Evolutionary conservation across 2,888 invertebrate genomes (phyloP), one percentile per base, ranked within the genome.

Genomic region (Pomacea canaliculata): DNA sequence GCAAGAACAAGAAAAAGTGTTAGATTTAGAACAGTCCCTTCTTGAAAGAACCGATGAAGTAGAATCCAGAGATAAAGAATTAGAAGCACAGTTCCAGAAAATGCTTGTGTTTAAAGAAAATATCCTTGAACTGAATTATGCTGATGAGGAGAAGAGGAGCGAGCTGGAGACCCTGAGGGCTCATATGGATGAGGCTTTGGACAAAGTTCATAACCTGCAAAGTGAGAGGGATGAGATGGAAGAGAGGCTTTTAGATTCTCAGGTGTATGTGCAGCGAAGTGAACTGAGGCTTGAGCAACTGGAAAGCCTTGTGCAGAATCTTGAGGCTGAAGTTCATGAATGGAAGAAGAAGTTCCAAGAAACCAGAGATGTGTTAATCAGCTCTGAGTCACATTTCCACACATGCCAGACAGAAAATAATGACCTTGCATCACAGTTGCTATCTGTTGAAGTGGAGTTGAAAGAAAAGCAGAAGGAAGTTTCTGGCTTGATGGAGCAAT

Each of bases 281-380:
- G 69, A 60, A 48, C 56, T 23, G 16, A 23, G 69, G 23, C 68
- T 67, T n/a, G 60, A 69, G 46, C 62, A 74, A 37, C 74, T 68
- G 46, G 74, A 74, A 49, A 62, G 49, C 23, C 62, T 74, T 18
- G 49, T 69, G 74, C 74, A 74, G 51, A 68, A 27, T 27, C 62
- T 67, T 8, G 74, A 74, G 48, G 27, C 62, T 5, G 74, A 74
- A 46, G 37, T 62, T 8, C 74, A 63, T 13, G 62, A 60, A 16
- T 74, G 74, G 74, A 74, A 59, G 63, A 60, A 69, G 27, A 69
- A 68, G 48, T 69, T 56, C 49, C 69, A 74, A 23, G n/a, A 74
- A 7, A 48, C 49, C 7, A 62, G 48, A 49, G 62, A 74, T 16
- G n/a, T 23, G n/a, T 37, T 74, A 23, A 68, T 18, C 23, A 37